Evolutionary conservation across 2,113 vertebrate genomes (phyloP), one percentile per base, ranked within the genome.

Genomic region (Plecotus auritus): DNA sequence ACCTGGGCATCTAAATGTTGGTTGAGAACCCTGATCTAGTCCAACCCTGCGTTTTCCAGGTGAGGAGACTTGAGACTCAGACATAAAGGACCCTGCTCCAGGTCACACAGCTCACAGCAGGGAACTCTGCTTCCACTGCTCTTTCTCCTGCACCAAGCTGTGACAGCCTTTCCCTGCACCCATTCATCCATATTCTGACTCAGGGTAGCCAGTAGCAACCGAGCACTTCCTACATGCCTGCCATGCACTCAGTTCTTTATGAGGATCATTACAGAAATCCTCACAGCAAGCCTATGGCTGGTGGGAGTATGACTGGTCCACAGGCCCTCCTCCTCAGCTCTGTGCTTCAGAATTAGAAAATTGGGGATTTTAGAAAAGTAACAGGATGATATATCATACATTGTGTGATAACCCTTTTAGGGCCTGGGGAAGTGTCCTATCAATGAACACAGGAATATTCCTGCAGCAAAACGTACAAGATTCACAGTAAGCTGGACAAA

Each of bases 281-380:
- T 45, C 42, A 13, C 1, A 5, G 9, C 30, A 9, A 1, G n/a
- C 30, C 77, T 9, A 5, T 2, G 40, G 35, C 18, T 2, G 17
- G 35, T 6, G 13, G 1, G 18, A 40, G 47, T 26, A 17, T 32
- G 72, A 2, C 18, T 20, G 26, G 5, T 32, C 42, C 69, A 77
- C 37, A 83, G 11, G 47, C 37, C 9, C 23, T 61, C 51, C 9
- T 32, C 23, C 32, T 30, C 35, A 30, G 67, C 37, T 77, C 45
- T 49, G 4, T 18, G 18, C 67, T 69, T 85, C 42, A 47, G 35
- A 89, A 85, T 76, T n/a, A 77, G 45, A 51, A 49, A 40, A 23
- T 14, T 32, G 30, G 5, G 16, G 23, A n/a, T 72, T 73, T 76
- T 37, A 37, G 13, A 92, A 77, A 61, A 40, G 64, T 18, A 72